These are phyloP conservation scores for Vollenhovia emeryi DNA, from an alignment of 1,140 invertebrate genomes.

Conservation along the genomic window DNA sequence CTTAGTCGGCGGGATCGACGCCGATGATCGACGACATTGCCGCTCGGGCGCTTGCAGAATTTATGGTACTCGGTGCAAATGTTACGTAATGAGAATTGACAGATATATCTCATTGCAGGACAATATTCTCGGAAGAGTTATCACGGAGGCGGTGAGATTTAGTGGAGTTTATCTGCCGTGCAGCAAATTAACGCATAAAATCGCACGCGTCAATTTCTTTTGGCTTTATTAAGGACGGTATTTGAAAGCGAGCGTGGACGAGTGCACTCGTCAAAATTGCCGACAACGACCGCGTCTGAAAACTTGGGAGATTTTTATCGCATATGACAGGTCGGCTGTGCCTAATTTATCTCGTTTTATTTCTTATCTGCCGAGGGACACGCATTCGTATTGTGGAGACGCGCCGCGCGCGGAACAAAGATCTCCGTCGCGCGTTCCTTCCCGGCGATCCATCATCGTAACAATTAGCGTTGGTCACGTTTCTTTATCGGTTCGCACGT, in stretches of 20 bases:
- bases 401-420: constrained; percentile 40
- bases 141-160: neutral
- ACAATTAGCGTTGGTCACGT: constrained; percentile 74
- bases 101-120: neutral
- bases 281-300: constrained; percentile 9
- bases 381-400: constrained; percentile 39
- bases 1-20: neutral
- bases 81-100: constrained; percentile 18
- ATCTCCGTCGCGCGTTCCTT: constrained; percentile 24
- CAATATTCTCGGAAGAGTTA: neutral
- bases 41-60: neutral
- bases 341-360: constrained; percentile 52
- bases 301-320: constrained; percentile 36
- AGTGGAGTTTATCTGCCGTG: neutral
- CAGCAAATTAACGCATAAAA: neutral
- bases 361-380: constrained; percentile 40
- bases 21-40: constrained; percentile 55
- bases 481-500: constrained; percentile 70
- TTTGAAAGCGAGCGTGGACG: neutral
- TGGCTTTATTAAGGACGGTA: neutral
- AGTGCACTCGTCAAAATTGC: constrained; percentile 17
- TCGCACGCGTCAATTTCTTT: neutral
- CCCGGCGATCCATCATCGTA: constrained; percentile 78
- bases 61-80: neutral
- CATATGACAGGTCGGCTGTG: constrained; percentile 46